phyloP scores from a whole-genome alignment of 2,888 invertebrate species.

The Cacoxenus indagator region DNA sequence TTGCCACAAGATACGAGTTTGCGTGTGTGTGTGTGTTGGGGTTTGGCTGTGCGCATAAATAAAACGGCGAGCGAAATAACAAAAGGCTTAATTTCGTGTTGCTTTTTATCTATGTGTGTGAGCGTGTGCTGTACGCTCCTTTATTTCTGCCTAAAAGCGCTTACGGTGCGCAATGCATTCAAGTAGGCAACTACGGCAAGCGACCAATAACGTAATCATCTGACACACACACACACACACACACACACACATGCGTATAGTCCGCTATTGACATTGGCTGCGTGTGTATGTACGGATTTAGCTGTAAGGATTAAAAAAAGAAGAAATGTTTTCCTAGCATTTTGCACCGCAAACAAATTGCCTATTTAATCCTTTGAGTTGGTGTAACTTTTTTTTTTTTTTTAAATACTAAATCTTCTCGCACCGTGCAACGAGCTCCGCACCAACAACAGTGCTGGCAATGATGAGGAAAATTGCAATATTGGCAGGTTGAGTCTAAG shows the following conservation, averaged over 20 bases:
- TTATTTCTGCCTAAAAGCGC: not conserved
- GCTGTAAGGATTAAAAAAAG: constrained; percentile 15
- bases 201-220: not conserved
- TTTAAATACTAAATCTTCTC: not conserved
- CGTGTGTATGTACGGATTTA: not conserved
- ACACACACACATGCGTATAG: not conserved
- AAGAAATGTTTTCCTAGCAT: constrained; percentile 19
- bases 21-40: not conserved
- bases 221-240: not conserved
- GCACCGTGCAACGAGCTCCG: not conserved
- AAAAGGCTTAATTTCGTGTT: constrained; percentile 16
- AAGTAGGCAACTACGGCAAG: not conserved
- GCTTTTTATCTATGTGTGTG: not conserved
- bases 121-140: not conserved
- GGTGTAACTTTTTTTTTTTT: constrained; percentile 19
- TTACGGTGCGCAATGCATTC: not conserved
- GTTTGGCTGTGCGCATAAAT: not conserved
- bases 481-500: too few relatives aligned
- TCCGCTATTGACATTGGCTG: not conserved
- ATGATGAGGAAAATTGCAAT: too few relatives aligned
- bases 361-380: constrained; percentile 22
- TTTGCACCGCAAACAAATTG: constrained; percentile 23
- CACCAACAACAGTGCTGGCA: not conserved
- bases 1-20: constrained; percentile 1
- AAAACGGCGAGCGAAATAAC: constrained; percentile 2